Evolutionary conservation across 2,797 vertebrate species (phyloP).

Genomic region (Sarcophilus harrisii): DNA sequence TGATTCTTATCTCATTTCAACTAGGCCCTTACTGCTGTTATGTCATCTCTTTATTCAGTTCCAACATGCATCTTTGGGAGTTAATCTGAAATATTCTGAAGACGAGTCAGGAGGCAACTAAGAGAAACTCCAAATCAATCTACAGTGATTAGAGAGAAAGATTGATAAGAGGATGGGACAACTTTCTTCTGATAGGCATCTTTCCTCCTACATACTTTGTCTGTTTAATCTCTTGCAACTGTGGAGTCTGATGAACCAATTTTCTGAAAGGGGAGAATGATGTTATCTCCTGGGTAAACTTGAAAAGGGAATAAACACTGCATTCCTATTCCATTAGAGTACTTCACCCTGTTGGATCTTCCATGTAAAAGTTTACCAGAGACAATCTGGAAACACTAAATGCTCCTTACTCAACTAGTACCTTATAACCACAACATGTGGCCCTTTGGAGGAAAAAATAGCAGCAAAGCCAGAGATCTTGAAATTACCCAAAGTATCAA

Average conservation of each 20-base stretch:
- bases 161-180: background rate
- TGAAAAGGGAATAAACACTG: constrained; percentile 69
- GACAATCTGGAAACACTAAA: constrained; percentile 78
- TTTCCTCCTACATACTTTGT: background rate
- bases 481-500: constrained; percentile 26
- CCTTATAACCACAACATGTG: constrained; percentile 65
- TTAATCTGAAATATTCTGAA: background rate
- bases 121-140: background rate
- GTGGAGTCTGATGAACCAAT: background rate
- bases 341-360: constrained; percentile 62
- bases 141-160: background rate
- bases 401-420: constrained; percentile 64
- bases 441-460: constrained; percentile 43
- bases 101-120: background rate
- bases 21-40: background rate
- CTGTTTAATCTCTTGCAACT: constrained; percentile 24
- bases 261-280: constrained; percentile 52
- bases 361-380: constrained; percentile 71
- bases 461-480: constrained; percentile 53
- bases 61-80: background rate
- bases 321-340: constrained; percentile 70
- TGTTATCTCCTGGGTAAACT: constrained; percentile 60
- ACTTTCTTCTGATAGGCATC: constrained; percentile 6
- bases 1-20: background rate
- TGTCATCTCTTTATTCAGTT: background rate